Evolutionary conservation across 1,140 invertebrate genomes (phyloP).

Genomic region (Drosophila sechellia): DNA sequence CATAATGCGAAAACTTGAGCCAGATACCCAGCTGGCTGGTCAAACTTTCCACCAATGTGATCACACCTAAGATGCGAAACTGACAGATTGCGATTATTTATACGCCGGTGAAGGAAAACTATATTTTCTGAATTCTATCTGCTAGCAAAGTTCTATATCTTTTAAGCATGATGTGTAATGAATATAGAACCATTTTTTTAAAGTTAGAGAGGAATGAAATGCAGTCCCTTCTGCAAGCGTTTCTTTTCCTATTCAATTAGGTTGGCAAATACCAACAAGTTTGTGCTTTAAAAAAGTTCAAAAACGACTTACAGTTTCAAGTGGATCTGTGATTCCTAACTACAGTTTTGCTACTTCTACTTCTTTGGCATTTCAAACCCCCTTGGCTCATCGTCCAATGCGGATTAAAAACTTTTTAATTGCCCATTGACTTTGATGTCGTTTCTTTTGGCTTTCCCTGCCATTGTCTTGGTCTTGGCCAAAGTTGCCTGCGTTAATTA

Average conservation of each 20-base stretch:
- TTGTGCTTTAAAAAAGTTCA: slow-evolving; percentile 1
- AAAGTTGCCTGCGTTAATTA: slow-evolving; percentile 60
- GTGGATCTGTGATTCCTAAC: slow-evolving; percentile 17
- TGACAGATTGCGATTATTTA: slow-evolving; percentile 6
- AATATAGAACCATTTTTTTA: not conserved
- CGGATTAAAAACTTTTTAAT: slow-evolving; percentile 69
- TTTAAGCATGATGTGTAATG: not conserved
- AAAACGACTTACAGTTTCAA: slow-evolving; percentile 40
- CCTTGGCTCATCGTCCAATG: slow-evolving; percentile 3
- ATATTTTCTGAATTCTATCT: not conserved
- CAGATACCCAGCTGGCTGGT: not conserved
- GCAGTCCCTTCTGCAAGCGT: too few species aligned
- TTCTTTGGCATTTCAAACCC: not conserved
- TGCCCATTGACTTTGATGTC: slow-evolving; percentile 58
- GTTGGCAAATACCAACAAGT: slow-evolving; percentile 26
- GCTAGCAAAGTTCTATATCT: not conserved
- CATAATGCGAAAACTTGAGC: slow-evolving; percentile 7
- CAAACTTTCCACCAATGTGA: slow-evolving; percentile 4
- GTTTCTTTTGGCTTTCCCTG: slow-evolving; percentile 29
- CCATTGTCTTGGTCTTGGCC: slow-evolving; percentile 41
- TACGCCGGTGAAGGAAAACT: not conserved
- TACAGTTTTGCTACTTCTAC: slow-evolving; percentile 7
- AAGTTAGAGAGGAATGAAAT: too few species aligned
- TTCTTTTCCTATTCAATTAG: not conserved
- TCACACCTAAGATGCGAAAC: slow-evolving; percentile 6